phyloP scores from a whole-genome alignment of 2,113 vertebrate genomes.

The Pollimyrus isidori region DNA sequence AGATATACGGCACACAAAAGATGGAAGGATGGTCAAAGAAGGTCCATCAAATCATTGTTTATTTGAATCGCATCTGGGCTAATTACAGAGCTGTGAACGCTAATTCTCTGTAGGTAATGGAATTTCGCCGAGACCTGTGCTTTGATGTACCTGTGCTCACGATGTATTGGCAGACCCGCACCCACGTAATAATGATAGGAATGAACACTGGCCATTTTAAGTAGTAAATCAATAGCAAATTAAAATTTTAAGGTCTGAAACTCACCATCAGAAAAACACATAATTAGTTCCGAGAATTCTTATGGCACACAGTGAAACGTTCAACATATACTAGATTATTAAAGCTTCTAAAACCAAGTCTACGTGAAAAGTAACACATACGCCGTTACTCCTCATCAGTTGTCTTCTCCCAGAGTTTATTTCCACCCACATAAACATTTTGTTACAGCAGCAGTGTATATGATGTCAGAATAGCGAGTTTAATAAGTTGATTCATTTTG shows the following conservation, averaged over 20 bases:
- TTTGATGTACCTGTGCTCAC: conserved; percentile 9
- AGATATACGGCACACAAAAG: background rate
- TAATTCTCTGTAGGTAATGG: conserved; percentile 12
- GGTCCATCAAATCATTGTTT: background rate
- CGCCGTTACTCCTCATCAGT: background rate
- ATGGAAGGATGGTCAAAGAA: background rate
- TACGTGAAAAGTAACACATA: background rate
- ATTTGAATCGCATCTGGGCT: conserved; percentile 1
- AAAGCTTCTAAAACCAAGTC: background rate
- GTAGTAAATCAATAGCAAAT: conserved; percentile 22
- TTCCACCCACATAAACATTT: background rate
- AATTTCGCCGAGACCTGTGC: background rate
- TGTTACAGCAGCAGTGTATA: background rate
- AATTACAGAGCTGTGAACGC: background rate
- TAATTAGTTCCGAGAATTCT: conserved; percentile 15
- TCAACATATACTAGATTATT: background rate
- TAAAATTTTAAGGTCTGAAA: conserved; percentile 22
- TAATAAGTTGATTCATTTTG: background rate
- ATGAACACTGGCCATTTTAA: conserved; percentile 15
- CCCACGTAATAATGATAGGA: conserved; percentile 21
- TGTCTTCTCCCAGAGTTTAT: background rate
- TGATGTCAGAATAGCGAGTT: background rate
- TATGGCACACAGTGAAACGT: conserved; percentile 6
- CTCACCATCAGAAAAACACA: conserved; percentile 20
- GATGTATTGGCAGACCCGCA: conserved; percentile 18